phyloP scores from a whole-genome alignment of 2,113 vertebrate species.

The Ochotona princeps region DNA sequence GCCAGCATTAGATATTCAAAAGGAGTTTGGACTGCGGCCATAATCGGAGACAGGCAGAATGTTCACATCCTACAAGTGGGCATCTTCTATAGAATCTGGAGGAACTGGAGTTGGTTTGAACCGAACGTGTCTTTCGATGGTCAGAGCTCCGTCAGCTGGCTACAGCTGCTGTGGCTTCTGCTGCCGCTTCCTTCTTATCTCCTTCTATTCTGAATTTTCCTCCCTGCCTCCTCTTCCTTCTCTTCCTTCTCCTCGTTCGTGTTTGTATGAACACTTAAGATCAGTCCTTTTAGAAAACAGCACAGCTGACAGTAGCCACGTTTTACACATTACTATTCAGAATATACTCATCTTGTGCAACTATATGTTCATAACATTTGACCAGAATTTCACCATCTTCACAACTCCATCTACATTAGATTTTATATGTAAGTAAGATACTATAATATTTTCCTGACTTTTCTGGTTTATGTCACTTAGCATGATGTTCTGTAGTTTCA shows the following conservation, averaged over 20 bases:
- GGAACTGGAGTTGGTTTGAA: not conserved
- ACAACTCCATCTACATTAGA: not conserved
- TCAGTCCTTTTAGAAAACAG: not conserved
- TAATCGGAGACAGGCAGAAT: slow-evolving; percentile 12
- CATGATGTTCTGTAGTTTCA: not conserved
- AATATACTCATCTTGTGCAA: not conserved
- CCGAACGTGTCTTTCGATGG: not conserved
- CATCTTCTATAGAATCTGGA: slow-evolving; percentile 15
- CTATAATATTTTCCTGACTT: not conserved
- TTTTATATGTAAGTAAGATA: not conserved
- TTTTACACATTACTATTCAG: not conserved
- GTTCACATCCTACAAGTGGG: not conserved
- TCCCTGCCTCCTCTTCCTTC: not conserved
- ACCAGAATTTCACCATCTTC: not conserved
- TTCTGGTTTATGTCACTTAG: not conserved
- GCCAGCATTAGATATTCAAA: slow-evolving; percentile 21
- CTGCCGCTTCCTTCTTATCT: not conserved
- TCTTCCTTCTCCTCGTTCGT: too few relatives aligned
- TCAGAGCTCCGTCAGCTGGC: not conserved
- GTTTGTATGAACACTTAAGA: not conserved
- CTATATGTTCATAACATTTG: not conserved
- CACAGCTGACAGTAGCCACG: not conserved
- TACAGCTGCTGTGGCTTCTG: not conserved
- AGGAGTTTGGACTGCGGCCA: slow-evolving; percentile 28
- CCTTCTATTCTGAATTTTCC: not conserved